phyloP scores from a whole-genome alignment of 2,113 vertebrate species.

The Dipodomys merriami region DNA sequence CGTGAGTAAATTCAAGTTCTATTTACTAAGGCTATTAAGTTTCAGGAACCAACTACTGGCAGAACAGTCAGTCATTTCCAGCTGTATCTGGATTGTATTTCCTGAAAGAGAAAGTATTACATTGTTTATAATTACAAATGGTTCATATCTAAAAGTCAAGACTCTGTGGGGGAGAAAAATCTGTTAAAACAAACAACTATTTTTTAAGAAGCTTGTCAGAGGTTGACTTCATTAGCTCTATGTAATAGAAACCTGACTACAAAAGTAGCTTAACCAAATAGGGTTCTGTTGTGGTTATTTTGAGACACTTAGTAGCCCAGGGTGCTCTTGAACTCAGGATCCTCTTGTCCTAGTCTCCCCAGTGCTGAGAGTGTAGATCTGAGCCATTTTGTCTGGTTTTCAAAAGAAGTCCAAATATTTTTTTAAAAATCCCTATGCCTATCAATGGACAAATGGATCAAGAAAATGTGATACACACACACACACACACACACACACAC shows the following conservation, averaged over 20 bases:
- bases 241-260: not conserved
- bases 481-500: no score
- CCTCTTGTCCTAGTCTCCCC: not conserved
- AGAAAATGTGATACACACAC: no score
- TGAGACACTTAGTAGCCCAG: not conserved
- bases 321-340: not conserved
- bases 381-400: not conserved
- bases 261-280: not conserved
- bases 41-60: slow-evolving; percentile 5
- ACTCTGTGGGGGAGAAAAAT: not conserved
- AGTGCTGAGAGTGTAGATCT: not conserved
- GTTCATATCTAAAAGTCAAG: slow-evolving; percentile 32
- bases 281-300: not conserved
- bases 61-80: not conserved
- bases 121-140: slow-evolving; percentile 28
- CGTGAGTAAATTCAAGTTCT: slow-evolving; percentile 39
- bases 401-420: not conserved
- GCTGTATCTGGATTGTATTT: slow-evolving; percentile 11
- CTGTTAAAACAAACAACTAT: not conserved
- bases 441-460: no score
- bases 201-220: not conserved
- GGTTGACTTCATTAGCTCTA: not conserved
- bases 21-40: slow-evolving; percentile 12
- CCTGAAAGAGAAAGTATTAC: slow-evolving; percentile 8
- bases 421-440: no score